Base-by-base conservation (phyloP, 2,888 invertebrate genomes). In the Xestia sexstrigata region DNA sequence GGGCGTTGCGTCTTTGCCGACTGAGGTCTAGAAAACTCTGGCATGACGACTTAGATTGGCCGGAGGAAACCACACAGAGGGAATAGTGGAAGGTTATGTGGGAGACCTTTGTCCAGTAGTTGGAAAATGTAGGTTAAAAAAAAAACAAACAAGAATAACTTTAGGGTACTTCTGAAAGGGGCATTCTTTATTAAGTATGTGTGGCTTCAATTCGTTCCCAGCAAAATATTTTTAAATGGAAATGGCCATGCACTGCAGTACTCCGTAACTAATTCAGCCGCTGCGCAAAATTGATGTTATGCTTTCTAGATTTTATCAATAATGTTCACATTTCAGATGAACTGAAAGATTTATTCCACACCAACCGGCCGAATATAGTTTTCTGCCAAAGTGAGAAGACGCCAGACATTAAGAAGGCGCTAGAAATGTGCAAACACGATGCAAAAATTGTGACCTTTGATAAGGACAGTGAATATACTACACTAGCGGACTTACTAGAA, bases 381-480 rank as follows among this genome's bases (percentile, higher is more conserved):
- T 79, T 87, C 60, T 85, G 85, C 42, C 81, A 85, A 49, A 78
- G 66, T 11, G 76, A 79, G 20, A 87, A 76, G 45, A 45, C 73
- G 2, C 2, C 20, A 26, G 79, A 63, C 6, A 17, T 87, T 45
- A 62, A 78, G 17, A 52, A 81, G 13, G 87, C 87, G 0, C 9
- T 87, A 39, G 52, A 72, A 15, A 26, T 75, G 35, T n/a, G 76
- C 1, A 58, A 69, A 9, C n/a, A 76, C 0, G n/a, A 49, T 20
- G 20, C 81, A 1, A 71, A 67, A 49, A 49, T 87, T 63, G 72
- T 83, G 1, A 85, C 71, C 1, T 82, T 71, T 39, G 62, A 82
- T 13, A 42, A 65, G 0, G 23, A 65, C 15, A 70, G 62, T 30
- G 30, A 66, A 17, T 26, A 81, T 49, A 42, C 13, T 0, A 81